Evolutionary conservation across 2,797 vertebrate genomes (phyloP).

Genomic region (Calcarius lapponicus): DNA sequence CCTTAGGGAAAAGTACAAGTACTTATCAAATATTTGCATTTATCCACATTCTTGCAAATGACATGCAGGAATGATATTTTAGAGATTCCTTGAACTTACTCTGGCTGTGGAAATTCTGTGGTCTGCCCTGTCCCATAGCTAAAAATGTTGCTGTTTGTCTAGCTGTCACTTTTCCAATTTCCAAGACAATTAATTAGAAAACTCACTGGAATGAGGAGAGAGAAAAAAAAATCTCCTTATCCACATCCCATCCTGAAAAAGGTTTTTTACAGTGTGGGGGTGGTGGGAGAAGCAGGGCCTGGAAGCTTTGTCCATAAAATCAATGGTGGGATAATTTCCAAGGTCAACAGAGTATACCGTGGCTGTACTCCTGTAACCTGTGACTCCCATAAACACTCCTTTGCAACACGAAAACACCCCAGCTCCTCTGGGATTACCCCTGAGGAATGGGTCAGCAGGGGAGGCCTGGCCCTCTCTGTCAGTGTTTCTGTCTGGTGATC

Average conservation of each 20-base stretch:
- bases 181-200: background rate
- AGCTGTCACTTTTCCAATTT: background rate
- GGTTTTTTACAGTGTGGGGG: background rate
- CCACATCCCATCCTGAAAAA: background rate
- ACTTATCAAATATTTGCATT: conserved; percentile 68
- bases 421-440: background rate
- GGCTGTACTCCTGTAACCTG: background rate
- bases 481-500: background rate
- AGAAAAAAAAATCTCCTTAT: background rate
- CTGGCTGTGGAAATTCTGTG: background rate
- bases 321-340: conserved; percentile 33
- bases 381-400: background rate
- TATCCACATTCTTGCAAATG: conserved; percentile 40
- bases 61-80: background rate
- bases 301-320: background rate
- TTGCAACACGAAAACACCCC: background rate
- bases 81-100: background rate
- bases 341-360: background rate
- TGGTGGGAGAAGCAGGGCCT: background rate
- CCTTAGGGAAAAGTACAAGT: conserved; percentile 63
- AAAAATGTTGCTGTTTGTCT: background rate
- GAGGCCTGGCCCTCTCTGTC: background rate
- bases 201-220: background rate
- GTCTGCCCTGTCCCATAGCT: background rate
- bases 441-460: background rate